A percentile compares a stretch with the other conserved stretches of the same genome.
These are phyloP conservation scores for Microctonus aethiopoides DNA, from an alignment of 2,888 invertebrate species.

Conservation along the genomic window DNA sequence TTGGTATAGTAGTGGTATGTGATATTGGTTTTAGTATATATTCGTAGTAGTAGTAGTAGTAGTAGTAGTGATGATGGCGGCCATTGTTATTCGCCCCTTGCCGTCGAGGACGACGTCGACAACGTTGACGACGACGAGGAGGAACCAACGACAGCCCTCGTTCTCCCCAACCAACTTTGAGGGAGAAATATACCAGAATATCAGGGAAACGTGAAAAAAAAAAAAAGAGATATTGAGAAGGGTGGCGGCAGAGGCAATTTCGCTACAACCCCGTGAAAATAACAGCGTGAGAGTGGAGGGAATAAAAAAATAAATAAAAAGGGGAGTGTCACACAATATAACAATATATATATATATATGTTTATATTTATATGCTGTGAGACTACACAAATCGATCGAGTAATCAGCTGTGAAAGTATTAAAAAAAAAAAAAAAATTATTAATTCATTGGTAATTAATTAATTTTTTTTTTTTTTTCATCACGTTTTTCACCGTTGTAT, in stretches of 20 bases:
- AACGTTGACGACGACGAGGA: slow-evolving; percentile 3
- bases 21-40: background rate
- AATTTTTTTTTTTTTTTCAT: background rate
- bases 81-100: slow-evolving; percentile 26
- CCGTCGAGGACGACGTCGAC: background rate
- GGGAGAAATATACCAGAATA: slow-evolving; percentile 39
- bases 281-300: background rate
- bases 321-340: background rate
- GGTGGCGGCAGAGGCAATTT: slow-evolving; percentile 18
- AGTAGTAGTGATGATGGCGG: slow-evolving; percentile 4
- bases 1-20: background rate
- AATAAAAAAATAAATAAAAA: background rate
- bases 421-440: background rate
- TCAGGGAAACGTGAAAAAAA: background rate
- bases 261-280: slow-evolving; percentile 21
- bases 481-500: too few species aligned
- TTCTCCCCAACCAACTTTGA: background rate
- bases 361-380: background rate
- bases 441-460: background rate
- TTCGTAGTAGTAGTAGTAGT: background rate
- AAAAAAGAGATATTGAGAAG: background rate
- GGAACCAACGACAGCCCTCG: background rate
- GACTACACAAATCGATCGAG: background rate
- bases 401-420: background rate
- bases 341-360: background rate